Conservation (phyloP, 2,113 vertebrate genomes). For the Cebidichthys violaceus region DNA sequence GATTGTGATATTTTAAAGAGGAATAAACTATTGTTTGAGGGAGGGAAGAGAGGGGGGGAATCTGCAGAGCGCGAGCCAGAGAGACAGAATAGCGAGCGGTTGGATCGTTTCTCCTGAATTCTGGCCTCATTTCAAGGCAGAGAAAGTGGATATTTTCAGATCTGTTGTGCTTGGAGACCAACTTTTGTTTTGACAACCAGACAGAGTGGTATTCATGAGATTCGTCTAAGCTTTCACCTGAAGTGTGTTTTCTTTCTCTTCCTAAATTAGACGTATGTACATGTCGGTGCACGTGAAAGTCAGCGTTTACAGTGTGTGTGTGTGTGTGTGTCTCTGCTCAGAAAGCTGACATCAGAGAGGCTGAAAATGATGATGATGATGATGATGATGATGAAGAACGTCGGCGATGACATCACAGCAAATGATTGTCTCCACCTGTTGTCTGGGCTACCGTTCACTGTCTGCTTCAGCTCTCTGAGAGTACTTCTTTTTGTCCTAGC, state of each 20-base stretch:
- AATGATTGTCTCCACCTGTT: conserved; percentile 55
- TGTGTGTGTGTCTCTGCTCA: conserved; percentile 45
- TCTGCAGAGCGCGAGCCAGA: conserved; percentile 50
- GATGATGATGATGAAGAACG: conserved; percentile 24
- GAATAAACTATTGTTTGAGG: conserved; percentile 47
- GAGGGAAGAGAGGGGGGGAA: conserved; percentile 23
- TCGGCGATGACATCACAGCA: conserved; percentile 58
- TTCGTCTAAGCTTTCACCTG: conserved; percentile 75
- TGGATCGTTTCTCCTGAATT: conserved; percentile 70
- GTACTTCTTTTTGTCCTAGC: conserved; percentile 76
- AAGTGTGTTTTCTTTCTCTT: conserved; percentile 64
- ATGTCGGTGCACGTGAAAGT: conserved; percentile 51
- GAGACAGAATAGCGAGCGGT: conserved; percentile 46
- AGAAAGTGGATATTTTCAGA: conserved; percentile 77
- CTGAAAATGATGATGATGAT: conserved; percentile 36
- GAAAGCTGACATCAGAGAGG: conserved; percentile 47
- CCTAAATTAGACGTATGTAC: conserved; percentile 51
- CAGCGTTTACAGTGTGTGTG: neutral
- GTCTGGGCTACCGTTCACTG: conserved; percentile 50
- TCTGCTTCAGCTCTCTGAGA: conserved; percentile 41
- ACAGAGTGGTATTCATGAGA: conserved; percentile 62
- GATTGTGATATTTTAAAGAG: conserved; percentile 52
- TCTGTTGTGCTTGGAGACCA: conserved; percentile 80
- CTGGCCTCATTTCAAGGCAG: conserved; percentile 64
- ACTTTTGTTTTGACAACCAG: conserved; percentile 79